phyloP scores from a whole-genome alignment of 2,888 invertebrate genomes.

The Pyrocoelia pectoralis region DNA sequence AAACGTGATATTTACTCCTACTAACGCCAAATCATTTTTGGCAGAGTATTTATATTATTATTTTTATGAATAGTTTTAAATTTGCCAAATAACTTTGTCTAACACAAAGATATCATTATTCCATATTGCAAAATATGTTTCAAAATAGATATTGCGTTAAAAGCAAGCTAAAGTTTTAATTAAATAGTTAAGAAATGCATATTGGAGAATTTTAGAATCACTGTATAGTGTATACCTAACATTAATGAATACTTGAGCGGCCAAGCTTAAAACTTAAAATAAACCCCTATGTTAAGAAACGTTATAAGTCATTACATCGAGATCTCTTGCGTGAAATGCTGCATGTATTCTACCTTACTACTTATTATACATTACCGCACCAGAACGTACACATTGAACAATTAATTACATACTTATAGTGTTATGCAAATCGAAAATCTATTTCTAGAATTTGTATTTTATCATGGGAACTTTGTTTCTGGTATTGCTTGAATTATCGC shows the following conservation, averaged over 20 bases:
- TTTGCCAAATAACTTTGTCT: constrained; percentile 8
- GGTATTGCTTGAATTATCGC: constrained; percentile 21
- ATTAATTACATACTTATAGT: constrained; percentile 19
- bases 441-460: constrained; percentile 21
- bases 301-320: constrained; percentile 18
- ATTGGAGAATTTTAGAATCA: neutral
- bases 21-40: constrained; percentile 1
- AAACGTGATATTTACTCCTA: neutral
- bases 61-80: constrained; percentile 3
- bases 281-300: constrained; percentile 8
- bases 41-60: neutral
- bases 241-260: neutral
- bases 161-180: neutral
- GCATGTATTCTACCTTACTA: neutral
- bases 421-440: constrained; percentile 10
- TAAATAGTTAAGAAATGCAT: neutral
- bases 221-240: neutral
- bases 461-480: constrained; percentile 16
- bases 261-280: constrained; percentile 17
- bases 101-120: constrained; percentile 1
- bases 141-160: neutral
- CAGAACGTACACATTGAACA: constrained; percentile 14
- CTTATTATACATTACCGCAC: constrained; percentile 4
- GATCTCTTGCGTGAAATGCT: constrained; percentile 21
- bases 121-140: constrained; percentile 2